These are phyloP conservation scores for Etheostoma perlongum DNA, from an alignment of 2,797 vertebrate genomes.

Conservation along the genomic window DNA sequence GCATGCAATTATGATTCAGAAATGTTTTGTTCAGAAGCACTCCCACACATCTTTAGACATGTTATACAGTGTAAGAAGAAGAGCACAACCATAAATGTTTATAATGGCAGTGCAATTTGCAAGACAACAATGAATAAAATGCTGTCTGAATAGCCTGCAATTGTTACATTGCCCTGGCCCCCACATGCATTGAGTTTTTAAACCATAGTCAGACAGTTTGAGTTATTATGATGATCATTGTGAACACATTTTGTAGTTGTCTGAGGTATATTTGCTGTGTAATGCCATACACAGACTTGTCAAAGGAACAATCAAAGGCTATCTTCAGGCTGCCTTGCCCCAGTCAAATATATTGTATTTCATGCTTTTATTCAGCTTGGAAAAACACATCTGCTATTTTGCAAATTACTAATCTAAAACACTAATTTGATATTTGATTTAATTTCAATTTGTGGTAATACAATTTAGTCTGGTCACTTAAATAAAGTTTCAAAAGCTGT, in stretches of 20 bases:
- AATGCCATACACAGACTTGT: conserved; percentile 6
- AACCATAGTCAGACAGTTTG: background rate
- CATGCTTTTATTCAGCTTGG: conserved; percentile 4
- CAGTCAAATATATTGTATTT: background rate
- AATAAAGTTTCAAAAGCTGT: background rate
- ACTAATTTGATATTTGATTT: background rate
- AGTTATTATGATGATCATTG: conserved; percentile 3
- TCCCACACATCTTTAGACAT: conserved; percentile 3
- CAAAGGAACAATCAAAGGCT: conserved; percentile 4
- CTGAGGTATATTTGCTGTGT: background rate
- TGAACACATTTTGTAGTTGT: background rate
- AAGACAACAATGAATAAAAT: conserved; percentile 19
- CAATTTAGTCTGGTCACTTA: background rate
- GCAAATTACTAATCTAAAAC: background rate
- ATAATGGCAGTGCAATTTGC: conserved; percentile 14
- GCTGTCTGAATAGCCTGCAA: conserved; percentile 17
- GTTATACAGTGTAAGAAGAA: conserved; percentile 5
- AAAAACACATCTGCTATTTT: background rate
- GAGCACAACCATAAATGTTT: conserved; percentile 7
- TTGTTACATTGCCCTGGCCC: conserved; percentile 5
- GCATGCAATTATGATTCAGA: conserved; percentile 11
- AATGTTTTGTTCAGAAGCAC: conserved; percentile 4
- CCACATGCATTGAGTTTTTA: background rate
- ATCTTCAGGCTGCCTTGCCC: background rate
- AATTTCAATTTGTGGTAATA: background rate